phyloP scores from a whole-genome alignment of 1,140 invertebrate species.

The Bacillus rossius region DNA sequence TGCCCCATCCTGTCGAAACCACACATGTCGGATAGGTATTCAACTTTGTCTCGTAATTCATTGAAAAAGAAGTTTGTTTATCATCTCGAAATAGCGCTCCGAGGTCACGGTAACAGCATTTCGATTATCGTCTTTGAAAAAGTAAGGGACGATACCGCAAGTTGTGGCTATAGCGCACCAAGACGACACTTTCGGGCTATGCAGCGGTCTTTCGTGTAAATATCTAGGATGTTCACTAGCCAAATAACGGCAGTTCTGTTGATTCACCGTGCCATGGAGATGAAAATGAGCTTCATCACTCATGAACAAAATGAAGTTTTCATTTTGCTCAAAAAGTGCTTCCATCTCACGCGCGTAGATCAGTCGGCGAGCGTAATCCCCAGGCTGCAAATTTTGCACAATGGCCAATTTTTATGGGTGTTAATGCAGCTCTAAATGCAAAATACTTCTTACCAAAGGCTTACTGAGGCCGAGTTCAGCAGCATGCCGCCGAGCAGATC shows the following conservation, averaged over 20 bases:
- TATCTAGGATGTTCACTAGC: constrained; percentile 9
- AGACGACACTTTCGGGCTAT: background rate
- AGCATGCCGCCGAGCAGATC: constrained; percentile 15
- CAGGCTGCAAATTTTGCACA: constrained; percentile 15
- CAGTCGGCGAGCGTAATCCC: constrained; percentile 12
- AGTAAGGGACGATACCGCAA: no score
- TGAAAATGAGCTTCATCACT: constrained; percentile 19
- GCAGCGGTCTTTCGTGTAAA: constrained; percentile 9
- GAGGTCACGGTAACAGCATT: no score
- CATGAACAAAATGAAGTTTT: background rate
- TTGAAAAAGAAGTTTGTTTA: no score
- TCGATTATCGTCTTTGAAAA: no score
- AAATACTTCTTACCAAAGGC: constrained; percentile 13
- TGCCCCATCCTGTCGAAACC: no score
- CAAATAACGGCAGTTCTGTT: constrained; percentile 15
- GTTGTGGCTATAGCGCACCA: background rate
- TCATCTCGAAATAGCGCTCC: no score
- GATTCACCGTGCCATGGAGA: constrained; percentile 14
- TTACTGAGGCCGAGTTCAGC: constrained; percentile 13
- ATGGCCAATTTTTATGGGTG: constrained; percentile 18
- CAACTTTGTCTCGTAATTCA: no score
- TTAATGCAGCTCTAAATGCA: constrained; percentile 16
- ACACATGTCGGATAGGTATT: no score
- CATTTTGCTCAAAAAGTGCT: background rate
- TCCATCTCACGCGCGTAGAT: background rate